These are phyloP conservation scores for Girardinichthys multiradiatus DNA, from an alignment of 2,113 vertebrate genomes.

Conservation along the genomic window DNA sequence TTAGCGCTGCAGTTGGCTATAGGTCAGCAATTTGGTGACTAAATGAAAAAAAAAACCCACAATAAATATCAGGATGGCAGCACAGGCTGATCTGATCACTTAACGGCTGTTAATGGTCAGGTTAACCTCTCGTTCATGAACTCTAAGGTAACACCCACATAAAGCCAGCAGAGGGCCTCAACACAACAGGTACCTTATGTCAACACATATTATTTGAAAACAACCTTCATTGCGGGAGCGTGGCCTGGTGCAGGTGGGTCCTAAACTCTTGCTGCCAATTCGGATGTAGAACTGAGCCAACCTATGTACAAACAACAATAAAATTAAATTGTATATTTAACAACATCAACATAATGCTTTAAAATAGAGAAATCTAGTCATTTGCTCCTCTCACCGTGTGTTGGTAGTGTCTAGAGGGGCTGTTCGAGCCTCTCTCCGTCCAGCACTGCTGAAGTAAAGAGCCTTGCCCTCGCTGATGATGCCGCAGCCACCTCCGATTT, in stretches of 20 bases:
- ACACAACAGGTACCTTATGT: background rate
- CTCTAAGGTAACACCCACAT: constrained; percentile 25
- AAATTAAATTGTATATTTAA: background rate
- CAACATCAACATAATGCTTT: background rate
- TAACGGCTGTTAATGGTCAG: too few species aligned
- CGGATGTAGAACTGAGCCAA: constrained; percentile 96
- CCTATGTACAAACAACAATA: constrained; percentile 67
- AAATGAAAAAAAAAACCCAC: too few species aligned
- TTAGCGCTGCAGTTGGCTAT: too few species aligned
- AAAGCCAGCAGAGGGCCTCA: constrained; percentile 43
- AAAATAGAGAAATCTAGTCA: background rate
- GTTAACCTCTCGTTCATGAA: background rate
- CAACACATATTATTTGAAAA: background rate
- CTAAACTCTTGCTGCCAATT: constrained; percentile 92
- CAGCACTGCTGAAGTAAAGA: constrained; percentile 92
- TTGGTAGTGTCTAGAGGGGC: constrained; percentile 92
- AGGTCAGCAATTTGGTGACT: too few species aligned
- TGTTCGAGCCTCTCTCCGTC: constrained; percentile 91
- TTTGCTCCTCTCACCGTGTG: constrained; percentile 82
- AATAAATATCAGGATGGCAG: too few species aligned
- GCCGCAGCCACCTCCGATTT: constrained; percentile 91
- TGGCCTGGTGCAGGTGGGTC: constrained; percentile 90
- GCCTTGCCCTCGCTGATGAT: constrained; percentile 91
- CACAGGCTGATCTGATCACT: too few species aligned
- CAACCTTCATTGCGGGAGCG: constrained; percentile 96